A percentile compares a stretch with the other conserved stretches of the same genome.
Evolutionary conservation across 2,797 vertebrate species (phyloP).

Genomic region (Sebastes melanostomus): DNA sequence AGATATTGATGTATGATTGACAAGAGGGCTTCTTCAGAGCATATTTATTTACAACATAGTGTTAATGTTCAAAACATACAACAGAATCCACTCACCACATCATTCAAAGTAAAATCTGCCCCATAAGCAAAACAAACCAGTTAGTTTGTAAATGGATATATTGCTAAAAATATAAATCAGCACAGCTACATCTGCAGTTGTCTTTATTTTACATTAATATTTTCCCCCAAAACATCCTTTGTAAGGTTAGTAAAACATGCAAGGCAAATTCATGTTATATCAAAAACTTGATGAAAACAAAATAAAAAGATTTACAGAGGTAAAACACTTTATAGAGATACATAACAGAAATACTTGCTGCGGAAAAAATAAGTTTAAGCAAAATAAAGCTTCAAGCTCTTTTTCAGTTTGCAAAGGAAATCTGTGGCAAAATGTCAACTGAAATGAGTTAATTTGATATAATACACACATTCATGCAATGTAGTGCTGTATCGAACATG

Average conservation of each 20-base stretch:
- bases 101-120: slow-evolving; percentile 63
- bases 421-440: slow-evolving; percentile 45
- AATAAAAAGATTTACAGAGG: slow-evolving; percentile 71
- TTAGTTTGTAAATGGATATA: slow-evolving; percentile 67
- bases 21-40: slow-evolving; percentile 63
- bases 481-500: slow-evolving; percentile 35
- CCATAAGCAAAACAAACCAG: slow-evolving; percentile 65
- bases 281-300: slow-evolving; percentile 71
- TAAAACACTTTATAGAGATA: slow-evolving; percentile 62
- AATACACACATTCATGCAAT: slow-evolving; percentile 65
- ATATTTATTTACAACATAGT: slow-evolving; percentile 85
- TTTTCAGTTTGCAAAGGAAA: slow-evolving; percentile 60
- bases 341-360: slow-evolving; percentile 55
- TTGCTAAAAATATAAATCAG: slow-evolving; percentile 42
- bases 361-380: slow-evolving; percentile 49
- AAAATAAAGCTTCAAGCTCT: slow-evolving; percentile 53
- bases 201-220: slow-evolving; percentile 65
- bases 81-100: slow-evolving; percentile 57
- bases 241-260: slow-evolving; percentile 81
- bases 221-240: slow-evolving; percentile 43
- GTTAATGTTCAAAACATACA: slow-evolving; percentile 75
- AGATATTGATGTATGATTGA: slow-evolving; percentile 48
- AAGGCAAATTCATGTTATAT: slow-evolving; percentile 72
- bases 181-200: slow-evolving; percentile 46
- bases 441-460: slow-evolving; percentile 40